These are phyloP conservation scores for Priocnemis perturbator DNA, from an alignment of 2,888 invertebrate species.

Conservation along the genomic window DNA sequence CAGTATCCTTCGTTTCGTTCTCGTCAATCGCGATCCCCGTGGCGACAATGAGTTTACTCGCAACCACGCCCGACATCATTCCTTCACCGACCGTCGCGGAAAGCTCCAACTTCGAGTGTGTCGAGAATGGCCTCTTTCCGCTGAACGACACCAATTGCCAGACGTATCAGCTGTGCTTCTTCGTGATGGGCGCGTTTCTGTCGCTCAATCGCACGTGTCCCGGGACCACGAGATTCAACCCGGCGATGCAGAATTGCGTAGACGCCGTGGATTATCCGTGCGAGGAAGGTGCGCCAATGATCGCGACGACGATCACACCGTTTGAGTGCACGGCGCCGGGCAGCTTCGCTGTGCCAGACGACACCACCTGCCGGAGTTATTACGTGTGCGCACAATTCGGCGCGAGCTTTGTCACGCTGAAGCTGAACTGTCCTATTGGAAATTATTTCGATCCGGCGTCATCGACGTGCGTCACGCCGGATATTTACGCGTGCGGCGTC, in stretches of 20 bases:
- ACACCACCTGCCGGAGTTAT: slow-evolving; percentile 25
- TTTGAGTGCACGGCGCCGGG: background rate
- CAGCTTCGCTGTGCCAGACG: slow-evolving; percentile 7
- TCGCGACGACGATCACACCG: background rate
- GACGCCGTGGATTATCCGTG: slow-evolving; percentile 2
- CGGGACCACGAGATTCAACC: background rate
- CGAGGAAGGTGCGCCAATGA: background rate
- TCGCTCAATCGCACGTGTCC: slow-evolving; percentile 9
- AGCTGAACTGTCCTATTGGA: background rate
- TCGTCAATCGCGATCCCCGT: too few relatives aligned
- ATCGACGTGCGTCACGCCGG: too few relatives aligned
- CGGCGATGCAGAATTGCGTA: background rate
- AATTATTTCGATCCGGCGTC: background rate
- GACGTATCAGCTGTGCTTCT: slow-evolving; percentile 41
- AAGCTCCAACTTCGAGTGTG: too few relatives aligned
- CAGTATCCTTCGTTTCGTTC: too few relatives aligned
- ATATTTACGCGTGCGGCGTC: too few relatives aligned
- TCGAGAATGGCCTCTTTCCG: slow-evolving; percentile 32
- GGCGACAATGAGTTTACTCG: too few relatives aligned
- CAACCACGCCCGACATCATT: too few relatives aligned
- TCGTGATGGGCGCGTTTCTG: background rate
- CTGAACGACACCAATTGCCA: slow-evolving; percentile 37
- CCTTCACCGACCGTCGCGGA: too few relatives aligned
- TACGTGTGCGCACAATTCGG: slow-evolving; percentile 17
- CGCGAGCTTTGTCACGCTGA: background rate